These are phyloP conservation scores for Bolinopsis microptera DNA, from an alignment of 37 sponge, comb jelly and placozoan species.

Conservation along the genomic window DNA sequence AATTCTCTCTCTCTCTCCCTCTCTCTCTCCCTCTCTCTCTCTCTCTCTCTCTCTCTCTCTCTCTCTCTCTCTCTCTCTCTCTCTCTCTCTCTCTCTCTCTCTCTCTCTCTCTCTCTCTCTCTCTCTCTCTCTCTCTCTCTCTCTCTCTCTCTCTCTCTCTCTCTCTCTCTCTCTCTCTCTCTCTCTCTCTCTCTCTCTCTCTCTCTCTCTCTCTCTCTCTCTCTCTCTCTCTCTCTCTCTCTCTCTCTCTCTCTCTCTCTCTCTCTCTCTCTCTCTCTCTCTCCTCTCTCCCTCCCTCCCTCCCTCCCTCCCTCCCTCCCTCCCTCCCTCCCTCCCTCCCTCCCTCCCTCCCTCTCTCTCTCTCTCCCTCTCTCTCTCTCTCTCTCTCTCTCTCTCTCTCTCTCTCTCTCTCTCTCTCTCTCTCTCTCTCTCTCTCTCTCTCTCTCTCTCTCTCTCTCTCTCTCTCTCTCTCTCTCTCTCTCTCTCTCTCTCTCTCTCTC, in stretches of 20 bases:
- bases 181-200: not conserved
- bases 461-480: not conserved
- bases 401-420: not conserved
- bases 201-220: not conserved
- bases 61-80: not conserved
- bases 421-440: not conserved
- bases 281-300: not conserved
- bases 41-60: not conserved
- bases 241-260: not conserved
- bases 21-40: not conserved
- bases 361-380: not conserved
- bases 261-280: not conserved
- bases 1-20: not conserved
- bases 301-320: not conserved
- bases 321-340: not conserved
- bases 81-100: not conserved
- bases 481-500: conserved; percentile 7
- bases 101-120: not conserved
- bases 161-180: not conserved
- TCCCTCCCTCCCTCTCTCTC: not conserved
- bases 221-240: not conserved
- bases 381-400: conserved; percentile 6
- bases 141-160: not conserved
- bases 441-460: not conserved
- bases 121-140: not conserved